Conservation (phyloP, 2,797 vertebrate genomes). For the Falco berigora region DNA sequence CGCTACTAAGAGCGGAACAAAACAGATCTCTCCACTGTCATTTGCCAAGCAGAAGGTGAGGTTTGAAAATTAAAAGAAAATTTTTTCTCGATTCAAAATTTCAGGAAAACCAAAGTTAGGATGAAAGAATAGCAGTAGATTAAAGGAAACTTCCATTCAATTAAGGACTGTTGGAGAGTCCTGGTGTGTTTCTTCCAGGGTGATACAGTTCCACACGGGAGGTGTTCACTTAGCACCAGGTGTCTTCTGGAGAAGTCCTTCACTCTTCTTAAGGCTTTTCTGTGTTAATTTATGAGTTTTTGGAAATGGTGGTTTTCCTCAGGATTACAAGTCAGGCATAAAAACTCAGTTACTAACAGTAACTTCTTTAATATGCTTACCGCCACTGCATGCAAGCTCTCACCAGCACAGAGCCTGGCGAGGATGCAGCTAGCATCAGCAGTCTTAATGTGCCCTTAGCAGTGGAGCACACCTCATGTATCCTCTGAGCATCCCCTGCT, state of each 20-base stretch:
- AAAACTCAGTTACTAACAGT: neutral
- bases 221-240: neutral
- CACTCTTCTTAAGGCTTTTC: neutral
- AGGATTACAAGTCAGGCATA: neutral
- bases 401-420: neutral
- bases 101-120: neutral
- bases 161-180: neutral
- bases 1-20: neutral
- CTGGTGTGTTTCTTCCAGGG: neutral
- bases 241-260: neutral
- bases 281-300: neutral
- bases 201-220: accelerated
- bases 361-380: neutral
- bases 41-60: neutral
- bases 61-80: neutral
- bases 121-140: neutral
- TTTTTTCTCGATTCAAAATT: neutral
- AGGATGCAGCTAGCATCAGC: neutral
- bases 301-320: neutral
- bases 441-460: neutral
- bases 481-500: neutral
- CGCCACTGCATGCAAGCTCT: accelerated
- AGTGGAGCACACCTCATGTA: neutral
- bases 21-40: neutral
- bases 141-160: neutral